Evolutionary conservation across 2,888 invertebrate genomes (phyloP), one percentile per base, ranked within the genome.

Genomic region (Leptodirus hochenwartii): DNA sequence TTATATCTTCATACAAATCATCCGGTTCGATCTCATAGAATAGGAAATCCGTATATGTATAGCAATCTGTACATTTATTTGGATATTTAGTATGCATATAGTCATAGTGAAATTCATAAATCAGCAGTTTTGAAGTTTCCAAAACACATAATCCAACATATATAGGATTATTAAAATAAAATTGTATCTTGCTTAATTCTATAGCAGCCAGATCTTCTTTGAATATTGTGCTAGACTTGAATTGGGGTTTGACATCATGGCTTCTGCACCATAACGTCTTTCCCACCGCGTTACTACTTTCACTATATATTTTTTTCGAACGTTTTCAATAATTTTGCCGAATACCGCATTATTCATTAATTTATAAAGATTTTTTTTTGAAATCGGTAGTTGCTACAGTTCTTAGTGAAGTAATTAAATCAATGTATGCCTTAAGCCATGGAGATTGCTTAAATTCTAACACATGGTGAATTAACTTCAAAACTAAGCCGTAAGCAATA

Each of bases 281-380:
- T 37, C 34, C 35, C 39, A 43, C 46, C 36, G 22, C 8, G 35
- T 39, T 4, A 42, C 36, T 14, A 46, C 25, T 35, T 41, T 44
- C 3, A 61, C 43, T 34, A 48, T 43, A 8, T 46, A 39, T 36
- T 45, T 41, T 26, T 51, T 52, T 28, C 50, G 35, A n/a, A 50
- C 45, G 41, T 55, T 53, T 39, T 51, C 51, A 45, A 53, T 52
- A 2, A 46, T 49, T 41, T 55, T 57, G 8, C 42, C 44, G 32
- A 39, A 47, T 15, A 42, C 31, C 3, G 39, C 32, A 13, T 41
- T 39, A 28, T 37, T 38, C 24, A 35, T 27, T 10, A 25, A 17
- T 25, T 30, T 30, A 25, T 17, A 30, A 13, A 25, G 16, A 14
- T 30, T 30, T 14, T 30, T n/a, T 30, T 16, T 30, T 25, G 12